Conservation (phyloP, 2,113 vertebrate genomes). For the Syrrhaptes paradoxus region DNA sequence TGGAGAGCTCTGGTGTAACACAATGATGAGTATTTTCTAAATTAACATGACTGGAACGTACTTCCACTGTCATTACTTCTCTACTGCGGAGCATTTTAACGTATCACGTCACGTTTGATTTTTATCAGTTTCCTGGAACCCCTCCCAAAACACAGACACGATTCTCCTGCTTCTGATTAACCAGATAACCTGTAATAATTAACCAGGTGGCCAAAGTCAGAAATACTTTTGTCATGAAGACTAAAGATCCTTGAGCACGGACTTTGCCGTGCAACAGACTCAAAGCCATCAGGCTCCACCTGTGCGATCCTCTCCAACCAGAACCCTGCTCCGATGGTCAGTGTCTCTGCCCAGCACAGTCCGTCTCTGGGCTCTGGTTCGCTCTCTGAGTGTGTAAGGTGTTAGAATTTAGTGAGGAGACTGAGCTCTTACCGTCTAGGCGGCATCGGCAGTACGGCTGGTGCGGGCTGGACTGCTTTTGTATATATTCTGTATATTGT, state of each 20-base stretch:
- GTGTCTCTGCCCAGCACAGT: background rate
- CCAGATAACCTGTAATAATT: background rate
- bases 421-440: background rate
- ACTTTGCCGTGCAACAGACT: background rate
- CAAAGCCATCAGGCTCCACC: background rate
- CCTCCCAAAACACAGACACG: background rate
- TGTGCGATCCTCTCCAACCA: background rate
- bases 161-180: background rate
- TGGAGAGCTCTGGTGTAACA: background rate
- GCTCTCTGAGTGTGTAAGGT: background rate
- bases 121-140: background rate
- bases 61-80: background rate
- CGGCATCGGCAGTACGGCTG: accelerated
- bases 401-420: background rate
- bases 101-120: accelerated
- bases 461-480: background rate
- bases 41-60: background rate
- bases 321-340: background rate
- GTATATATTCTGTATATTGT: background rate
- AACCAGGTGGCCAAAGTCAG: background rate
- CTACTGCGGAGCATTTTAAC: accelerated
- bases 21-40: background rate
- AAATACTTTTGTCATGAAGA: background rate
- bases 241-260: background rate
- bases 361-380: background rate